phyloP scores from a whole-genome alignment of 2,797 vertebrate genomes.

The Urophycis tenuis region DNA sequence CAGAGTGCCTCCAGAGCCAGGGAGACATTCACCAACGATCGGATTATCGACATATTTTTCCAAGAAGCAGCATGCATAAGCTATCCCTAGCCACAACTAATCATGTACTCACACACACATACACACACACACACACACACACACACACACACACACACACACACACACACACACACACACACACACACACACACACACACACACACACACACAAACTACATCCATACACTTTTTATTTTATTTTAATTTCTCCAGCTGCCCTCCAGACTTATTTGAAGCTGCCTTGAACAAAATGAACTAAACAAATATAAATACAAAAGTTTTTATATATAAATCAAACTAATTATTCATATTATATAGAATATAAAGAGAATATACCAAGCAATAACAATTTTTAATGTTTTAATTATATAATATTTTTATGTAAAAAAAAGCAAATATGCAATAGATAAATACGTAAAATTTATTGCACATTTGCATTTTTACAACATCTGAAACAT shows the following conservation, averaged over 20 bases:
- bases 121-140: conserved; percentile 3
- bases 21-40: background rate
- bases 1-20: background rate
- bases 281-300: too few relatives aligned
- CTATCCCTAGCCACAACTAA: background rate
- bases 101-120: background rate
- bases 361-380: background rate
- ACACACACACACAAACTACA: background rate
- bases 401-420: background rate
- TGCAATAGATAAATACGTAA: too few relatives aligned
- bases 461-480: background rate
- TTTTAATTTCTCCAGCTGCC: background rate
- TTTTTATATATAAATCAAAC: too few relatives aligned
- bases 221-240: background rate
- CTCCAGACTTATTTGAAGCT: background rate
- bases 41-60: background rate
- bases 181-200: background rate
- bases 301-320: too few relatives aligned
- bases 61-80: too few relatives aligned
- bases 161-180: conserved; percentile 8
- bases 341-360: too few relatives aligned
- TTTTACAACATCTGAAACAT: background rate
- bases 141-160: background rate
- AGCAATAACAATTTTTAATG: background rate
- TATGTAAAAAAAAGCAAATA: too few relatives aligned